Evolutionary conservation across 2,797 vertebrate genomes (phyloP).

Genomic region (Podarcis lilfordi): DNA sequence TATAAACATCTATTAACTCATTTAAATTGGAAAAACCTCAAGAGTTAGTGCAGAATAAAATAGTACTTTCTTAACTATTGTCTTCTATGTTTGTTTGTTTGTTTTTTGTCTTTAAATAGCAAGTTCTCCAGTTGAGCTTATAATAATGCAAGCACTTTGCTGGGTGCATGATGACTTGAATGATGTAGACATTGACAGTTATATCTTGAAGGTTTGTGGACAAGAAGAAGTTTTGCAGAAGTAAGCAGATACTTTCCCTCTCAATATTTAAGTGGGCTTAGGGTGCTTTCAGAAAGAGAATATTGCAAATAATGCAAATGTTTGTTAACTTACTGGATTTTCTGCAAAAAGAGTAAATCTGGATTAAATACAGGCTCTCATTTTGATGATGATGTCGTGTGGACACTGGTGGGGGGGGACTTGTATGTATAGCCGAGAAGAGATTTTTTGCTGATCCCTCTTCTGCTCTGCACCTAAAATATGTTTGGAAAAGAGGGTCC

Average conservation of each 20-base stretch:
- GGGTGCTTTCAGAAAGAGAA: not conserved
- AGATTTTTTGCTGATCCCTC: no score
- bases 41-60: not conserved
- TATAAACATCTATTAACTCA: not conserved
- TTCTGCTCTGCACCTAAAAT: no score
- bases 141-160: slow-evolving; percentile 98
- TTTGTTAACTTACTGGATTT: no score
- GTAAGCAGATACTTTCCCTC: slow-evolving; percentile 82
- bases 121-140: slow-evolving; percentile 94
- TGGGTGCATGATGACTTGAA: slow-evolving; percentile 98
- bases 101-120: slow-evolving; percentile 78
- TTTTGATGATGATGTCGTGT: no score
- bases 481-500: no score
- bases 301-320: no score
- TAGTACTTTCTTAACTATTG: slow-evolving; percentile 42
- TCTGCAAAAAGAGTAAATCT: no score
- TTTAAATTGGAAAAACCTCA: not conserved
- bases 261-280: slow-evolving; percentile 46
- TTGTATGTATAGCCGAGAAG: no score
- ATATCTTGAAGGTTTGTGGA: slow-evolving; percentile 96
- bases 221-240: slow-evolving; percentile 95
- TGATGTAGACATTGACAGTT: slow-evolving; percentile 93
- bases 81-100: slow-evolving; percentile 23
- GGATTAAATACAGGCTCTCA: no score
- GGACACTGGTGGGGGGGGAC: not conserved